Percentiles rank a stretch among this genome's conserved stretches.
These are phyloP conservation scores for Dilophus febrilis DNA, from an alignment of 2,888 invertebrate species.

Conservation along the genomic window DNA sequence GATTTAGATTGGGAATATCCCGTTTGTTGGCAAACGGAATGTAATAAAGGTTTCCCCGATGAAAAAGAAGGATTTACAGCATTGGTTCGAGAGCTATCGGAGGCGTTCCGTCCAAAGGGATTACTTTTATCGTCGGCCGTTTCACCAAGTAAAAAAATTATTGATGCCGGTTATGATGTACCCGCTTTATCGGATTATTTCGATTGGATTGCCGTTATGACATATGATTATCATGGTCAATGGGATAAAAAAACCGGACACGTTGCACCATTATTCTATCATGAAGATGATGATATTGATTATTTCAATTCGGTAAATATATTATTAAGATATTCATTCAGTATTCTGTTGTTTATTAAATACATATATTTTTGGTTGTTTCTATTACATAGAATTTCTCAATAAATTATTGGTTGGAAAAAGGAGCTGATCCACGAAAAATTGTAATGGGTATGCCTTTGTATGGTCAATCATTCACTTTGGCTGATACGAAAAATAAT, in stretches of 20 bases:
- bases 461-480: constrained; percentile 72
- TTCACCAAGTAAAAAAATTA: constrained; percentile 72
- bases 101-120: constrained; percentile 45
- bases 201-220: constrained; percentile 87
- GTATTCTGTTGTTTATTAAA: background rate
- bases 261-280: constrained; percentile 67
- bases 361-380: background rate
- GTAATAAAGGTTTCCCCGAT: constrained; percentile 64
- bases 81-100: constrained; percentile 53
- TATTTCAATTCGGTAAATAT: constrained; percentile 64
- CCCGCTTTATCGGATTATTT: constrained; percentile 52
- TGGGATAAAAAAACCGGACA: constrained; percentile 88
- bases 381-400: constrained; percentile 54
- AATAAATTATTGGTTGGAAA: constrained; percentile 73
- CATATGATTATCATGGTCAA: constrained; percentile 80
- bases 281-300: constrained; percentile 62
- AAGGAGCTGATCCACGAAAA: constrained; percentile 65
- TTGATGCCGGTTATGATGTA: constrained; percentile 74
- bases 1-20: constrained; percentile 94
- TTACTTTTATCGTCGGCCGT: constrained; percentile 68
- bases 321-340: background rate
- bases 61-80: constrained; percentile 67
- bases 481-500: constrained; percentile 39
- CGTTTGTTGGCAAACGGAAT: constrained; percentile 52
- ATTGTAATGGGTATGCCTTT: constrained; percentile 79